Conservation (phyloP, 2,797 vertebrate genomes). For the Alosa sapidissima region DNA sequence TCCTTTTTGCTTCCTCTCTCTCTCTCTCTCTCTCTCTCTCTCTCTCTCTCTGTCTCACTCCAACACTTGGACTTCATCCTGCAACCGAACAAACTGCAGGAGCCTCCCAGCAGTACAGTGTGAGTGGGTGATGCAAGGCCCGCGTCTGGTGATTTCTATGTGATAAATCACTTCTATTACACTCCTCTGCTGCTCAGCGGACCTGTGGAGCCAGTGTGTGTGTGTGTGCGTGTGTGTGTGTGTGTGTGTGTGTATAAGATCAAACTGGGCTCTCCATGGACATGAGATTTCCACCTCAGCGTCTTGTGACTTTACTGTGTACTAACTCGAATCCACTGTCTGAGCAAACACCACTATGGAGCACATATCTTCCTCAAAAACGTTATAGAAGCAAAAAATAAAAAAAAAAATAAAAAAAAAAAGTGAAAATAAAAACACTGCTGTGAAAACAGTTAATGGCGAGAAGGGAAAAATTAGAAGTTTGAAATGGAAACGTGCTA, state of each 20-base stretch:
- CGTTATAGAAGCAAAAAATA: not conserved
- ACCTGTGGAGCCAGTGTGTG: slow-evolving; percentile 24
- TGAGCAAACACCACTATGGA: not conserved
- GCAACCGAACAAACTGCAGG: slow-evolving; percentile 18
- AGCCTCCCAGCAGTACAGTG: not conserved
- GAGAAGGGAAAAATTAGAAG: not conserved
- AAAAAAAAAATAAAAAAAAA: not conserved
- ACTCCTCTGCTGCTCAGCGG: not conserved
- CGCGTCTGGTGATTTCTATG: slow-evolving; percentile 21
- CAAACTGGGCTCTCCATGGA: not conserved
- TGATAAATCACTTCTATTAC: slow-evolving; percentile 35
- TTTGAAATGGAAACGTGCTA: not conserved
- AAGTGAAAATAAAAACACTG: not conserved
- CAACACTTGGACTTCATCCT: slow-evolving; percentile 23
- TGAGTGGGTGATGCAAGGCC: slow-evolving; percentile 24
- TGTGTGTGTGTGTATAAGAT: not conserved
- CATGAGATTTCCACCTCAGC: slow-evolving; percentile 14
- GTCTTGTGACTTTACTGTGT: not conserved
- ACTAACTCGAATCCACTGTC: not conserved
- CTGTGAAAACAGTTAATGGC: not conserved
- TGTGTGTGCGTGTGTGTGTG: slow-evolving; percentile 2
- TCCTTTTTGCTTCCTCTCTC: not conserved
- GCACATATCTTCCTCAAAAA: not conserved
- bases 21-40: not conserved
- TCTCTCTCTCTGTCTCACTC: not conserved